phyloP scores from a whole-genome alignment of 1,140 invertebrate species.

The Charaxes varanes region DNA sequence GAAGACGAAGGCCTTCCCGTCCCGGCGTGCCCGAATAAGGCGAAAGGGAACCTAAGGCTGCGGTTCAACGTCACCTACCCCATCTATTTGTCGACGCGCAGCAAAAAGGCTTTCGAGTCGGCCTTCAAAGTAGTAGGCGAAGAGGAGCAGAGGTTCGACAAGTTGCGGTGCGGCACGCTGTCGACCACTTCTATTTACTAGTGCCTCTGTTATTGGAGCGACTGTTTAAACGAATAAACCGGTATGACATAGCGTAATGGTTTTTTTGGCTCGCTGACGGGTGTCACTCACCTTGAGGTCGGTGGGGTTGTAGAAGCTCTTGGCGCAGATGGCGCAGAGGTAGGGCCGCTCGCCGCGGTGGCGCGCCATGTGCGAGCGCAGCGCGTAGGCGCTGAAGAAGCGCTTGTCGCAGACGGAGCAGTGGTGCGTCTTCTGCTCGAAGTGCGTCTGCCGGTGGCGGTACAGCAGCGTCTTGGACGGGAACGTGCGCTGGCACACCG shows the following conservation, averaged over 20 bases:
- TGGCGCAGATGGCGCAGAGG: constrained; percentile 57
- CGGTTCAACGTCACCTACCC: constrained; percentile 48
- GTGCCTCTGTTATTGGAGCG: constrained; percentile 1
- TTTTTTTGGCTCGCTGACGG: too few relatives aligned
- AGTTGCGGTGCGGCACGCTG: constrained; percentile 45
- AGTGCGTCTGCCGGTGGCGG: constrained; percentile 75
- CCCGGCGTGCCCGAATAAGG: constrained; percentile 52
- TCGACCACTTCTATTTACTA: constrained; percentile 26
- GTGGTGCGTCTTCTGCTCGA: constrained; percentile 69
- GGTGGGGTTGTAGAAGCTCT: constrained; percentile 70
- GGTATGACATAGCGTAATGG: too few relatives aligned
- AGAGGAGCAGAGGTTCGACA: constrained; percentile 48
- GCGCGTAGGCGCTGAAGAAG: constrained; percentile 68
- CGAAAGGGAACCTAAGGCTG: constrained; percentile 56
- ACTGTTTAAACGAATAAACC: too few relatives aligned
- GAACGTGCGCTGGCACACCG: constrained; percentile 75
- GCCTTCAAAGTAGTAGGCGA: constrained; percentile 46
- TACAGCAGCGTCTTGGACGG: constrained; percentile 75
- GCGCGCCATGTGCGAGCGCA: constrained; percentile 65
- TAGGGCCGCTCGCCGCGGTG: constrained; percentile 66
- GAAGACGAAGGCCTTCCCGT: constrained; percentile 79
- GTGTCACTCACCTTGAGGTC: constrained; percentile 68
- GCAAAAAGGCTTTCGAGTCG: constrained; percentile 46
- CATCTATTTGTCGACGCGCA: constrained; percentile 47
- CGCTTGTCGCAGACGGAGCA: constrained; percentile 67